Evolutionary conservation across 2,113 vertebrate species (phyloP).

Genomic region (Ivindomyrus marchei): DNA sequence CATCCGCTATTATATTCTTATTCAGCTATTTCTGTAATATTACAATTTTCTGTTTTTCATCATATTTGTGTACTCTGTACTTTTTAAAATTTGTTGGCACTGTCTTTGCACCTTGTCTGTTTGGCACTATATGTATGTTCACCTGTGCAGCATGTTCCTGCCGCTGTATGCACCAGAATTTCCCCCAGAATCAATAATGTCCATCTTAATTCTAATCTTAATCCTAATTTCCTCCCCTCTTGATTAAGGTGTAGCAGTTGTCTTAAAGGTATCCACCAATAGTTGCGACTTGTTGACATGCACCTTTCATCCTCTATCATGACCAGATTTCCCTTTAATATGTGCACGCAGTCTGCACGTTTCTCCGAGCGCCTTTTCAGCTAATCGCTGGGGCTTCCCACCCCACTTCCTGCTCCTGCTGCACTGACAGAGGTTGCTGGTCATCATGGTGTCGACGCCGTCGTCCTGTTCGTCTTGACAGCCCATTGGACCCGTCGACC

Average conservation of each 20-base stretch:
- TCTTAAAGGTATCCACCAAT: neutral
- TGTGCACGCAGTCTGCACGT: neutral
- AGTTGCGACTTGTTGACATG: neutral
- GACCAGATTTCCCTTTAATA: neutral
- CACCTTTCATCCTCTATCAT: conserved; percentile 5
- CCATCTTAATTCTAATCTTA: neutral
- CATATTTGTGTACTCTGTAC: neutral
- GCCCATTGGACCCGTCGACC: neutral
- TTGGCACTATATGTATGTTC: neutral
- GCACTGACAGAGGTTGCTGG: neutral
- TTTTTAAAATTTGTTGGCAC: neutral
- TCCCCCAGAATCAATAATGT: neutral
- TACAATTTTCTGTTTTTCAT: neutral
- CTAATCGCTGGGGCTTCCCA: neutral
- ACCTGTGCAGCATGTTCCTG: neutral
- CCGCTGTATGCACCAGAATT: neutral
- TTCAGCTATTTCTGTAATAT: neutral
- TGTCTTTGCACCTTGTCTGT: neutral
- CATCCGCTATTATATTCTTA: neutral
- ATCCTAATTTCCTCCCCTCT: neutral
- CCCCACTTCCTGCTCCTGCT: neutral
- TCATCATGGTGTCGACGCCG: neutral
- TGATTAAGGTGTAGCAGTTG: neutral
- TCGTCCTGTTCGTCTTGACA: neutral
- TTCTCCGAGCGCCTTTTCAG: neutral